Conservation (phyloP, 2,113 vertebrate genomes). For the Himantopus leucocephalus region DNA sequence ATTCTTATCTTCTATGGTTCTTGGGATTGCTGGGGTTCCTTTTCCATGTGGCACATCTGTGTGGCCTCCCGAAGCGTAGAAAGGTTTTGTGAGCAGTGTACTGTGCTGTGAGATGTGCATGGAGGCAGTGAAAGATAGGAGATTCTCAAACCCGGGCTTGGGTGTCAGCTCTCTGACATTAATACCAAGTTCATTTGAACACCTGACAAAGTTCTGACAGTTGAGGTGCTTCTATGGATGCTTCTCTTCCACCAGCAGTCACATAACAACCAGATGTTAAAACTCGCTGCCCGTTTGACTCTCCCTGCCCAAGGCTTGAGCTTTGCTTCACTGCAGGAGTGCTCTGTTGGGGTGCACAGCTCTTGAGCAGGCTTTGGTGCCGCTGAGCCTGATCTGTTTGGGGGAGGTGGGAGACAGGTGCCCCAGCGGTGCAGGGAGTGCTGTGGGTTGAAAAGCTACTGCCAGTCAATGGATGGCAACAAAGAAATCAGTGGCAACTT, state of each 20-base stretch:
- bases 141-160: neutral
- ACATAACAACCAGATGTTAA: neutral
- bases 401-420: neutral
- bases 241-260: neutral
- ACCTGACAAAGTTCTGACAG: neutral
- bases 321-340: neutral
- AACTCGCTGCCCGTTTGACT: neutral
- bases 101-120: neutral
- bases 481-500: neutral
- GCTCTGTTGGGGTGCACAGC: no score
- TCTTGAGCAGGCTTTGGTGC: neutral
- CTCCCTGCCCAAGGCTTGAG: neutral
- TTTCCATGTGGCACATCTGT: fast-evolving
- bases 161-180: neutral
- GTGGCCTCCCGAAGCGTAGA: neutral
- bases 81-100: fast-evolving
- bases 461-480: neutral
- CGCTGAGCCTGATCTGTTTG: neutral
- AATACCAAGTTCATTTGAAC: neutral
- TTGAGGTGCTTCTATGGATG: neutral
- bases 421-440: neutral
- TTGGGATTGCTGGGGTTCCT: neutral
- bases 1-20: neutral
- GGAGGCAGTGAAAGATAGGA: neutral
- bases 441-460: neutral